These are phyloP conservation scores for Frankliniella fusca DNA, from an alignment of 2,888 invertebrate species.

Conservation along the genomic window DNA sequence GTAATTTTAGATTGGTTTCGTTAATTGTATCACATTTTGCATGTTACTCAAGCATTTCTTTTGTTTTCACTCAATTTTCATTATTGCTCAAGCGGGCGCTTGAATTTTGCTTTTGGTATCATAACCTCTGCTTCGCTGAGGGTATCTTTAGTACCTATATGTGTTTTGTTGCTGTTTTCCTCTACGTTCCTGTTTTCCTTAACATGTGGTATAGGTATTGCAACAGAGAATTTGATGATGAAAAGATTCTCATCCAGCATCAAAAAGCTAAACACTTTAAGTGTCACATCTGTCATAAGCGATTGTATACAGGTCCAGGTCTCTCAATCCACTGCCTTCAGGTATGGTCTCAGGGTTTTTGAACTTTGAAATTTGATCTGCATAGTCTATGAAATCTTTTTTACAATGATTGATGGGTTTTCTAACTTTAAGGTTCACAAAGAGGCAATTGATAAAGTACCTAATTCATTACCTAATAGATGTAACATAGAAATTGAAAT, in stretches of 20 bases:
- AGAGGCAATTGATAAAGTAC: conserved; percentile 99
- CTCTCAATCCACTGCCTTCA: conserved; percentile 99
- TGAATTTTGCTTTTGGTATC: too few species aligned
- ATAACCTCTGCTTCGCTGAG: too few species aligned
- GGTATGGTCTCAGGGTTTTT: conserved; percentile 52
- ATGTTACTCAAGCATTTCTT: neutral
- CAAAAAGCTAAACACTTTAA: conserved; percentile 99
- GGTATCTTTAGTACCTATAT: neutral
- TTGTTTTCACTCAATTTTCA: neutral
- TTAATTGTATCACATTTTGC: neutral
- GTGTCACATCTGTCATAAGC: conserved; percentile 99
- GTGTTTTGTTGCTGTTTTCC: neutral
- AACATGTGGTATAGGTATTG: conserved; percentile 76
- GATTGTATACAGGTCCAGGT: conserved; percentile 96
- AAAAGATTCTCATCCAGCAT: conserved; percentile 98
- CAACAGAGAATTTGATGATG: conserved; percentile 99
- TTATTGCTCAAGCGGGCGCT: neutral
- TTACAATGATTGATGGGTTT: conserved; percentile 8
- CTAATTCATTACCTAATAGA: conserved; percentile 94
- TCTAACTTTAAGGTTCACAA: conserved; percentile 79
- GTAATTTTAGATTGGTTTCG: neutral
- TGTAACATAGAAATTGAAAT: conserved; percentile 99
- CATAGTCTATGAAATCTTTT: neutral
- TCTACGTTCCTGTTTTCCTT: conserved; percentile 32
- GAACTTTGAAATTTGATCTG: neutral